Conservation (phyloP, 2,113 vertebrate species). For the Nibea coibor region DNA sequence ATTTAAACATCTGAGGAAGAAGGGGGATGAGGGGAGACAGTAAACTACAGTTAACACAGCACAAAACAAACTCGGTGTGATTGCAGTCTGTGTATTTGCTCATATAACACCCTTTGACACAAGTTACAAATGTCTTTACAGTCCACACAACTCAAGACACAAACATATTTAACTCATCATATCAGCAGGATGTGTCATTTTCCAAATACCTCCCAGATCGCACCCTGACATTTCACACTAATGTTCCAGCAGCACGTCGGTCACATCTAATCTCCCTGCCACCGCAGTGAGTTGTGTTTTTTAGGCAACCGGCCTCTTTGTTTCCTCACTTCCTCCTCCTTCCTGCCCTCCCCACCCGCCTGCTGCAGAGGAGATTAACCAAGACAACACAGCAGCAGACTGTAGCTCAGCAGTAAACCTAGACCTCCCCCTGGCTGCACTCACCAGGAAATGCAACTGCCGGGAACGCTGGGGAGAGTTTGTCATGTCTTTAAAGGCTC, state of each 20-base stretch:
- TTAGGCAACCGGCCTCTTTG: neutral
- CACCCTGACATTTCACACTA: neutral
- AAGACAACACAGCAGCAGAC: constrained; percentile 54
- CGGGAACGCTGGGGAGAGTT: neutral
- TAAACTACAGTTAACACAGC: neutral
- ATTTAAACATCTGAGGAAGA: constrained; percentile 22
- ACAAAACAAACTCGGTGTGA: neutral
- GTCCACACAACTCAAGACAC: neutral
- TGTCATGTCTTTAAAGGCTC: neutral
- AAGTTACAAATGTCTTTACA: neutral
- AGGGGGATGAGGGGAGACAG: neutral
- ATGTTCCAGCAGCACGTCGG: neutral
- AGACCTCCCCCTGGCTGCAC: constrained; percentile 57
- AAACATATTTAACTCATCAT: neutral
- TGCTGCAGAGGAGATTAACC: constrained; percentile 32
- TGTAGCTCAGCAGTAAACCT: constrained; percentile 43
- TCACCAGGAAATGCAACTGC: fast-evolving
- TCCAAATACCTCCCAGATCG: constrained; percentile 4
- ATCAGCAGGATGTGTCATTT: neutral
- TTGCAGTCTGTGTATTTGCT: neutral
- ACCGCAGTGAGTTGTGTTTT: constrained; percentile 1
- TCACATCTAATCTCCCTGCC: neutral
- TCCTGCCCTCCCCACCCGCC: neutral
- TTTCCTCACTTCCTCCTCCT: neutral
- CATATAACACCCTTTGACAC: neutral